Evolutionary conservation across 64 coral and sea anemone genomes (phyloP).

Genomic region (Hydrozoanthus tunicans): DNA sequence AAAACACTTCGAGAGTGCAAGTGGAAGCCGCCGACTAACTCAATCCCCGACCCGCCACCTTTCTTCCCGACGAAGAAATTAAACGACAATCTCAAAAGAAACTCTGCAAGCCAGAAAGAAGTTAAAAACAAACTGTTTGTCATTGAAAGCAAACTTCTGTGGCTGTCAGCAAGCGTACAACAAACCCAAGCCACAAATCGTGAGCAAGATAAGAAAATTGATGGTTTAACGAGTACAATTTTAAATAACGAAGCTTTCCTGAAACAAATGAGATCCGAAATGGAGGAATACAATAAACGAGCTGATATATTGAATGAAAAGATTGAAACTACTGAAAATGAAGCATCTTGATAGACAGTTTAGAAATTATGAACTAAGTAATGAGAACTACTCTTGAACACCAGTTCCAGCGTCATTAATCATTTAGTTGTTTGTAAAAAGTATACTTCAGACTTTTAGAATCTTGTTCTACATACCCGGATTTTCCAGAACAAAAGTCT

Average conservation of each 20-base stretch:
- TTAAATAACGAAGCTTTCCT: neutral
- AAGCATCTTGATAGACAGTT: neutral
- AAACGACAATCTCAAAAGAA: constrained; percentile 17
- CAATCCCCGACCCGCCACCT: neutral
- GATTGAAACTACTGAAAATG: neutral
- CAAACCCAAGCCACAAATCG: neutral
- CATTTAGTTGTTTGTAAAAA: neutral
- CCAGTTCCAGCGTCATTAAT: neutral
- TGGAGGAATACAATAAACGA: constrained; percentile 10
- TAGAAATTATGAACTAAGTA: neutral
- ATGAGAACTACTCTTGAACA: neutral
- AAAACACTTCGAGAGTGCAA: constrained; percentile 20
- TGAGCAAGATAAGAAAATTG: constrained; percentile 36
- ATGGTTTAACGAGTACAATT: neutral
- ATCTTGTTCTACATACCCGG: too few relatives aligned
- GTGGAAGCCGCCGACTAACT: neutral
- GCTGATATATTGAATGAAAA: neutral
- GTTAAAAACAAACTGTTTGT: constrained; percentile 22
- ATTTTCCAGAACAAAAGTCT: too few relatives aligned
- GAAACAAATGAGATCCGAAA: constrained; percentile 19
- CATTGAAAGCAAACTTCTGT: neutral
- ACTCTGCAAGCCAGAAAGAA: constrained; percentile 36
- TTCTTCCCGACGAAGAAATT: constrained; percentile 52
- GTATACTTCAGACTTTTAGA: neutral
- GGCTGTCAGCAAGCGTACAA: neutral